phyloP scores from a whole-genome alignment of 2,797 vertebrate species.

The Oryzias sinensis region DNA sequence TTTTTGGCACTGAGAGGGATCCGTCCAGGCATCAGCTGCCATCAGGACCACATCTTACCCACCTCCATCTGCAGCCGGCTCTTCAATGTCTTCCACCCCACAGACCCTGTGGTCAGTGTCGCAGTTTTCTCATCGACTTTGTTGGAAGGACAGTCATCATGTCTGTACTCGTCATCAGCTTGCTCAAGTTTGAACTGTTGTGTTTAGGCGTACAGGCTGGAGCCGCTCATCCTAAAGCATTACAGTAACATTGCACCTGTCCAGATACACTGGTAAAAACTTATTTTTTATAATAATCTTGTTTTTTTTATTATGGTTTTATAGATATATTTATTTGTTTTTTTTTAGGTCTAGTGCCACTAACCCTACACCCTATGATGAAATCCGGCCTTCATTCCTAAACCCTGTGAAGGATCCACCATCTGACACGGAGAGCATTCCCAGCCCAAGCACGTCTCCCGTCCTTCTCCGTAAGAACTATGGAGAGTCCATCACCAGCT shows the following conservation, averaged over 20 bases:
- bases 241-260: constrained; percentile 95
- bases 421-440: constrained; percentile 84
- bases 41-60: constrained; percentile 95
- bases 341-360: constrained; percentile 83
- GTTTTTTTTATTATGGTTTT: too few species aligned
- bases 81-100: constrained; percentile 97
- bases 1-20: constrained; percentile 95
- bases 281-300: background rate
- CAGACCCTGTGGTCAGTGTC: constrained; percentile 94
- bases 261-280: constrained; percentile 92
- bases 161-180: background rate
- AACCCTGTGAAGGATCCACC: constrained; percentile 87
- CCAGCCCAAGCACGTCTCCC: constrained; percentile 92
- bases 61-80: constrained; percentile 89
- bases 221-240: constrained; percentile 95
- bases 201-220: constrained; percentile 92
- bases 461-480: constrained; percentile 88
- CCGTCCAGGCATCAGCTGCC: constrained; percentile 88
- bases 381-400: constrained; percentile 88
- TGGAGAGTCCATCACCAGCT: constrained; percentile 94
- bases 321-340: background rate
- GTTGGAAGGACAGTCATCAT: background rate
- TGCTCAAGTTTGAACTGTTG: constrained; percentile 4
- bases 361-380: constrained; percentile 87
- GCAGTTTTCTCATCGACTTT: too few species aligned